Percentiles rank a stretch among this genome's conserved stretches.
These are phyloP conservation scores for Lasioglossum pauxillum DNA, from an alignment of 2,888 invertebrate genomes.

Conservation along the genomic window DNA sequence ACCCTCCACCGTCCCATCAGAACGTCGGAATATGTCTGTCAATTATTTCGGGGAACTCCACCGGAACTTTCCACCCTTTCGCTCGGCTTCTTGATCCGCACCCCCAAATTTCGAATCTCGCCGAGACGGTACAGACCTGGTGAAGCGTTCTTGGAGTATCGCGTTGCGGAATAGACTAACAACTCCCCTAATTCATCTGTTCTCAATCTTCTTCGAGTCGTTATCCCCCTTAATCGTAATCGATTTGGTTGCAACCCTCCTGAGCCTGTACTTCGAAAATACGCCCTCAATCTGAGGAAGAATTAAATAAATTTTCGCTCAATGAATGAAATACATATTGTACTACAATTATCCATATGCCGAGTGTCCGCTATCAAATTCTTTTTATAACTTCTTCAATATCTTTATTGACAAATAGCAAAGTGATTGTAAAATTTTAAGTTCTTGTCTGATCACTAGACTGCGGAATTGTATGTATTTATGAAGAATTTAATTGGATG, in stretches of 20 bases:
- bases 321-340: no score
- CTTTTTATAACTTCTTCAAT: no score
- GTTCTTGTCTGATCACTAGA: no score
- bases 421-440: no score
- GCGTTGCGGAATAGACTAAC: not conserved
- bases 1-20: not conserved
- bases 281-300: no score
- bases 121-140: not conserved
- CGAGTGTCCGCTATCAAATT: no score
- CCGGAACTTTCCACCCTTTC: not conserved
- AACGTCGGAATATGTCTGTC: constrained; percentile 1
- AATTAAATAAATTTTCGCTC: no score
- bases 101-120: not conserved
- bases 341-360: not conserved
- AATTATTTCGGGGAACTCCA: not conserved
- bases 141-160: not conserved
- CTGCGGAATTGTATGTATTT: no score
- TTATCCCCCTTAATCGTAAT: not conserved
- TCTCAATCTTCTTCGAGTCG: not conserved
- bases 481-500: no score
- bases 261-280: not conserved
- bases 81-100: constrained; percentile 4
- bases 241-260: not conserved
- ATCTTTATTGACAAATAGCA: no score
- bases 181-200: not conserved